Evolutionary conservation across 1,140 invertebrate species (phyloP).

Genomic region (Ylistrum balloti): DNA sequence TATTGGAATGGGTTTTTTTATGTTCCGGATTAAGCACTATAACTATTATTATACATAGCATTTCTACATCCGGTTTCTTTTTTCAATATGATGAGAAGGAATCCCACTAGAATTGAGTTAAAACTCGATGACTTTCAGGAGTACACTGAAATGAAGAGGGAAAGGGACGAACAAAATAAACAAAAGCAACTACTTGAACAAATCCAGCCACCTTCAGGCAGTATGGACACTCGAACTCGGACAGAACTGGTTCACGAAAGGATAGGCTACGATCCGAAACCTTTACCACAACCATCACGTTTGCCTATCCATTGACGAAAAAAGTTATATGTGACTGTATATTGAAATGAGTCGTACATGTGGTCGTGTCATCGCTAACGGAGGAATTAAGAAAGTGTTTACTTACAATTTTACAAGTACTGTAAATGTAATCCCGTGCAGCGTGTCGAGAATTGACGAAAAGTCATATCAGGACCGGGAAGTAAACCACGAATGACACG

Average conservation of each 20-base stretch:
- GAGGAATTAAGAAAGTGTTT: too few species aligned
- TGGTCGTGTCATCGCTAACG: too few species aligned
- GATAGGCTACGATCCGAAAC: slow-evolving; percentile 85
- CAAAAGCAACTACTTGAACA: slow-evolving; percentile 59
- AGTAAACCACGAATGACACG: too few species aligned
- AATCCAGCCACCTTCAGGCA: slow-evolving; percentile 41
- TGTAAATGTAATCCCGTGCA: too few species aligned
- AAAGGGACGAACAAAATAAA: slow-evolving; percentile 72
- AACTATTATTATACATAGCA: too few species aligned
- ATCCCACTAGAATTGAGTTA: slow-evolving; percentile 89
- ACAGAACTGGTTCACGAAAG: slow-evolving; percentile 84
- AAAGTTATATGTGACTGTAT: neutral
- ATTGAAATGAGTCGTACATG: too few species aligned
- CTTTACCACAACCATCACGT: slow-evolving; percentile 66
- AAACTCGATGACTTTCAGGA: slow-evolving; percentile 90
- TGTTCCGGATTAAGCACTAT: too few species aligned
- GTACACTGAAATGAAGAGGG: slow-evolving; percentile 85
- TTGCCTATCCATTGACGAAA: neutral
- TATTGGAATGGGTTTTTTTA: too few species aligned
- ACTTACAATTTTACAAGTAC: too few species aligned
- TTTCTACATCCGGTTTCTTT: neutral
- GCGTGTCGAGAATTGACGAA: too few species aligned
- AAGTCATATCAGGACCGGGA: too few species aligned
- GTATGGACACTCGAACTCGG: slow-evolving; percentile 82
- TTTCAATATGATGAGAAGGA: slow-evolving; percentile 88